Evolutionary conservation across 2,888 invertebrate genomes (phyloP).

Genomic region (Caenorhabditis angaria): DNA sequence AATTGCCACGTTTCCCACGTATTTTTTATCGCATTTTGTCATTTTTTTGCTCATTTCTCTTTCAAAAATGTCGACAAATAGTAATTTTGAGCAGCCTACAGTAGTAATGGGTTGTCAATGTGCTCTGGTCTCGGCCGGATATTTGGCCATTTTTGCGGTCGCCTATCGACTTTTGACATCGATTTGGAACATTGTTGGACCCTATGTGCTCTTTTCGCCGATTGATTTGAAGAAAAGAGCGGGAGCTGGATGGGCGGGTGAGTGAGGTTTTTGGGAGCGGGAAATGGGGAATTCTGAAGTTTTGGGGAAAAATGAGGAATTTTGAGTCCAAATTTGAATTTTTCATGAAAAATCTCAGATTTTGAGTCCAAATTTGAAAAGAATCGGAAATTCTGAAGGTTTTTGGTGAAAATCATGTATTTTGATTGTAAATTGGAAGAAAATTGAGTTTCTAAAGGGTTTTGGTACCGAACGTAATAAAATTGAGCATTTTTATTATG

Average conservation of each 20-base stretch:
- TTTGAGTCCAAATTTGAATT: not conserved
- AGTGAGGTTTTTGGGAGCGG: conserved; percentile 10
- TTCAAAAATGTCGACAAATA: no score
- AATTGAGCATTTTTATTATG: no score
- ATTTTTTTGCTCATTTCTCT: conserved; percentile 9
- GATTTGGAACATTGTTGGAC: conserved; percentile 56
- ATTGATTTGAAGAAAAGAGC: conserved; percentile 64
- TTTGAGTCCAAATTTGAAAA: no score
- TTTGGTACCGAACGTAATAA: no score
- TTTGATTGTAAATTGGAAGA: not conserved
- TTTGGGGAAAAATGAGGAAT: not conserved
- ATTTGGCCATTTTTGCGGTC: conserved; percentile 52
- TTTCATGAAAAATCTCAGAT: no score
- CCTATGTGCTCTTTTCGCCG: conserved; percentile 56
- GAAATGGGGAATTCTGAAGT: not conserved
- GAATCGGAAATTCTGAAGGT: not conserved
- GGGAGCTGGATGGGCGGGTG: conserved; percentile 68
- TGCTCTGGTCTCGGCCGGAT: conserved; percentile 55
- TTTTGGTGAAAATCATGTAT: not conserved
- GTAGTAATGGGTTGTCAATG: conserved; percentile 58
- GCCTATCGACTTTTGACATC: conserved; percentile 44
- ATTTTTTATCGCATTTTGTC: not conserved
- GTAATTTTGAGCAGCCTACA: no score
- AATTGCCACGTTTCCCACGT: not conserved
- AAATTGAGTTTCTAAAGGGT: no score